Evolutionary conservation across 1,140 invertebrate genomes (phyloP), one percentile per base, ranked within the genome.

Genomic region (Brachionus manjavacas): DNA sequence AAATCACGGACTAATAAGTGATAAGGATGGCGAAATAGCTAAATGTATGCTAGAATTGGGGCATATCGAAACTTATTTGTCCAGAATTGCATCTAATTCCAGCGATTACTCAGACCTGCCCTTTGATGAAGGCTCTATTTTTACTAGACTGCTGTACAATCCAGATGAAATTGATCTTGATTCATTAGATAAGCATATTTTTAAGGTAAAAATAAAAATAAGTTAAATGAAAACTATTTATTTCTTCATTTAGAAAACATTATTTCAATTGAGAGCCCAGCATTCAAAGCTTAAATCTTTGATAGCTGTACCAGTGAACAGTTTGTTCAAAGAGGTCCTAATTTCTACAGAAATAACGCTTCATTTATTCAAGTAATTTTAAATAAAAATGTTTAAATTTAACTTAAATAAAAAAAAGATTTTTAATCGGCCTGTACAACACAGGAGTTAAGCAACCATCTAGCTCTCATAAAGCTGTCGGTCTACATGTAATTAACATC

Each of bases 101-200:
- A 81, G 39, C 14, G 52, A 81, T 66, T 81, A 43, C 25, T 12
- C n/a, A 9, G 64, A 81, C 28, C 31, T 81, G 52, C 79, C 79
- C 16, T 64, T 23, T 64, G 79, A 81, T 81, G 79, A 81, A 23
- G 79, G 79, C 12, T 81, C 79, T 4, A 43, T 68, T 6, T 81
- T 81, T 64, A 41, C 52, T 11, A 23, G 79, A 60, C n/a, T 81
- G 9, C 23, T 81, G 25, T 43, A 41, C 16, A 81, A 81, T 46
- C 79, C 79, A 81, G 79, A 81, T 25, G 79, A 81, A 28, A 43
- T 81, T 64, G 79, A 81, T 64, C 52, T 81, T 1, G 52, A 81
- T 12, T 35, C 8, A 35, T 81, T 81, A 25, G 79, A 81, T 55
- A 81, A 81, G 25, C 35, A 60, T 14, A 60, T 80, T 80, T 39